phyloP scores from a whole-genome alignment of 1,140 invertebrate species.

The Brachionus paranguensis region DNA sequence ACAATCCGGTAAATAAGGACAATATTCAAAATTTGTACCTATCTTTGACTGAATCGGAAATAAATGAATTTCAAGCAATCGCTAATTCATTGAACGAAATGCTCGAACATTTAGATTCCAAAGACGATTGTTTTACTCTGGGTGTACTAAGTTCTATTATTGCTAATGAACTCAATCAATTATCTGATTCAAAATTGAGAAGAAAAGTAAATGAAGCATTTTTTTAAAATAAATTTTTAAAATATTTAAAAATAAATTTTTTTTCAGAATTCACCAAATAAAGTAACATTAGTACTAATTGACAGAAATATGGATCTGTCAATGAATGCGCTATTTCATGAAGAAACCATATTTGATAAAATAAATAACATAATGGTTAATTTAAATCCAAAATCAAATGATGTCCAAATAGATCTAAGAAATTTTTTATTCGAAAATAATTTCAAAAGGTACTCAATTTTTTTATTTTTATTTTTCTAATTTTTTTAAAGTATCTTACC shows the following conservation, averaged over 20 bases:
- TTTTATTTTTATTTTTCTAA: neutral
- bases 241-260: neutral
- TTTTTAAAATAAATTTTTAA: neutral
- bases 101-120: conserved; percentile 33
- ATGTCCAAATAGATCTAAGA: conserved; percentile 2
- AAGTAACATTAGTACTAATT: neutral
- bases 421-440: conserved; percentile 27
- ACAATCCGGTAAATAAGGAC: neutral
- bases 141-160: conserved; percentile 11
- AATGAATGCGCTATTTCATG: neutral
- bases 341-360: conserved; percentile 31
- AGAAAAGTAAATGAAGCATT: neutral
- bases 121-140: conserved; percentile 30
- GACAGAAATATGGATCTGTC: conserved; percentile 20
- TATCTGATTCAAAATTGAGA: neutral
- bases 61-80: neutral
- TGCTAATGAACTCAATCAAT: conserved; percentile 15
- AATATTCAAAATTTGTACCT: neutral
- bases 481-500: neutral
- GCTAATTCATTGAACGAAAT: neutral
- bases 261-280: conserved; percentile 27
- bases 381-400: conserved; percentile 11
- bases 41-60: neutral
- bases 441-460: neutral
- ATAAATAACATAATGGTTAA: conserved; percentile 7